These are phyloP conservation scores for Actinernus sp. DNA, from an alignment of 92 coral and sea anemone genomes.

Conservation along the genomic window DNA sequence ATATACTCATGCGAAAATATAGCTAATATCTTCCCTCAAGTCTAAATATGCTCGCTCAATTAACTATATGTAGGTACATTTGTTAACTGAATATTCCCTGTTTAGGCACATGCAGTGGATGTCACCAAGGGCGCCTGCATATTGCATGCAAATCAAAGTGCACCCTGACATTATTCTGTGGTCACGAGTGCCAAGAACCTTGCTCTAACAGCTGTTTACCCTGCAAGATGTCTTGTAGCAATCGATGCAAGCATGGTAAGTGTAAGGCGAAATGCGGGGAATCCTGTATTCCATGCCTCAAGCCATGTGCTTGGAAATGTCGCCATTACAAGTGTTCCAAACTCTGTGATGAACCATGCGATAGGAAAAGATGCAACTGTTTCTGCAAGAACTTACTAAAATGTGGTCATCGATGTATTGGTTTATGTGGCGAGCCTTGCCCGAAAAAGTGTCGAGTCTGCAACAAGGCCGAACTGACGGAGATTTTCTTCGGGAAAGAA, in stretches of 20 bases:
- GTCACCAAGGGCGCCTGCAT: constrained; percentile 87
- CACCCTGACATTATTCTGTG: constrained; percentile 85
- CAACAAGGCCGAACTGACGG: constrained; percentile 86
- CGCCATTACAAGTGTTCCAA: constrained; percentile 61
- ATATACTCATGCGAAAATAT: too few species aligned
- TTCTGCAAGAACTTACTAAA: constrained; percentile 54
- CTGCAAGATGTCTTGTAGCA: constrained; percentile 68
- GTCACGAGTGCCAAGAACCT: constrained; percentile 75
- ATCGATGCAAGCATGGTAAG: constrained; percentile 84
- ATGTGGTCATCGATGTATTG: constrained; percentile 89
- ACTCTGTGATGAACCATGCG: constrained; percentile 79
- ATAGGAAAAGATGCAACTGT: constrained; percentile 75
- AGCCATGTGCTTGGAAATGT: constrained; percentile 86
- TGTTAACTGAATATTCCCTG: too few species aligned
- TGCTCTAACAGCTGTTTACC: constrained; percentile 96
- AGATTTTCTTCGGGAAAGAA: constrained; percentile 86
- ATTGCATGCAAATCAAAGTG: constrained; percentile 67
- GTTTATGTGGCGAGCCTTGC: constrained; percentile 95
- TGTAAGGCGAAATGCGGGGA: constrained; percentile 84
- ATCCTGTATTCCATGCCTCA: constrained; percentile 76
- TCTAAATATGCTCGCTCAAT: too few species aligned
- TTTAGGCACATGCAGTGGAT: constrained; percentile 86
- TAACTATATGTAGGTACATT: too few species aligned
- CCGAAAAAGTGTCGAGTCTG: constrained; percentile 93
- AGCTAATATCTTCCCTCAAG: too few species aligned